Percentiles rank a stretch among this genome's conserved stretches.
phyloP scores from a whole-genome alignment of 2,888 invertebrate species.

The Strigamia crassipes region DNA sequence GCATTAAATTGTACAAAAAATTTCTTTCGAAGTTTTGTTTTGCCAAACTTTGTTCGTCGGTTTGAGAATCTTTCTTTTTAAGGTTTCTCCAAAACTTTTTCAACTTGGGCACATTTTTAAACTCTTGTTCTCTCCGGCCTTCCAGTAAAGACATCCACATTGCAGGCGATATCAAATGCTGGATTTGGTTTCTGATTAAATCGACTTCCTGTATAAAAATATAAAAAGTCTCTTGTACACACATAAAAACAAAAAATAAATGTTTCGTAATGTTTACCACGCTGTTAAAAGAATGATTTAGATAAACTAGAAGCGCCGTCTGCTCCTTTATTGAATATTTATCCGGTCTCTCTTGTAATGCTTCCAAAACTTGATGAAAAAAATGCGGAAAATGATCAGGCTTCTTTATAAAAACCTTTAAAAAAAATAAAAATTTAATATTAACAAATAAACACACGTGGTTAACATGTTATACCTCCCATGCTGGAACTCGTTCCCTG shows the following conservation, averaged over 20 bases:
- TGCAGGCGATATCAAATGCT: slow-evolving; percentile 85
- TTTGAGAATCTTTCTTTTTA: slow-evolving; percentile 73
- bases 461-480: no score
- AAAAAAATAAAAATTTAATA: slow-evolving; percentile 51
- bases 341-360: slow-evolving; percentile 70
- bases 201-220: slow-evolving; percentile 72
- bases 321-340: slow-evolving; percentile 69
- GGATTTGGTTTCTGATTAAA: slow-evolving; percentile 88
- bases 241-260: no score
- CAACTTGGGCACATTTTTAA: slow-evolving; percentile 85
- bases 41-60: slow-evolving; percentile 53
- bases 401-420: slow-evolving; percentile 75
- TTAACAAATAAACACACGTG: slow-evolving; percentile 51
- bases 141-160: slow-evolving; percentile 90
- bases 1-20: slow-evolving; percentile 82
- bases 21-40: slow-evolving; percentile 78
- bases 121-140: slow-evolving; percentile 83
- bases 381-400: slow-evolving; percentile 79
- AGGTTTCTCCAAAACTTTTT: slow-evolving; percentile 88
- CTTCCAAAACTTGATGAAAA: slow-evolving; percentile 77
- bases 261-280: slow-evolving; percentile 65
- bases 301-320: slow-evolving; percentile 83
- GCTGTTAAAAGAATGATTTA: slow-evolving; percentile 96
- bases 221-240: neutral
- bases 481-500: slow-evolving; percentile 92